Evolutionary conservation across 1,140 invertebrate genomes (phyloP).

Genomic region (Pogonomyrmex barbatus): DNA sequence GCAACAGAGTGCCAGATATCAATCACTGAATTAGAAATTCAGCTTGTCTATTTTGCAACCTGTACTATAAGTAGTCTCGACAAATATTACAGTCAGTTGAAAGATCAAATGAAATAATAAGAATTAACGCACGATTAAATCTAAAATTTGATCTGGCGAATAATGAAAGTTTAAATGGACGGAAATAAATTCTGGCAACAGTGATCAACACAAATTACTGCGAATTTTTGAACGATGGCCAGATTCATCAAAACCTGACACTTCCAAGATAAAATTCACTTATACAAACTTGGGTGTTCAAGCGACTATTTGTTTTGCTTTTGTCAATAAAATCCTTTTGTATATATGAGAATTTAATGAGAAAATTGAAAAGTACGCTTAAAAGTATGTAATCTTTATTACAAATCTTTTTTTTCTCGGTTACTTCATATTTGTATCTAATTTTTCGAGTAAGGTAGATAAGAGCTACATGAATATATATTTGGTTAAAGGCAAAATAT

Average conservation of each 20-base stretch:
- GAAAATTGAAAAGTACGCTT: conserved; percentile 16
- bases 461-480: conserved; percentile 35
- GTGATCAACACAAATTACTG: not conserved
- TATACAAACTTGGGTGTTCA: conserved; percentile 26
- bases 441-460: conserved; percentile 55
- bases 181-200: conserved; percentile 40
- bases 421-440: not conserved
- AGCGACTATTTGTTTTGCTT: conserved; percentile 53
- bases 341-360: not conserved
- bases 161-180: not conserved
- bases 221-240: conserved; percentile 49
- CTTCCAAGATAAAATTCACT: conserved; percentile 54
- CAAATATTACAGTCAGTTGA: not conserved
- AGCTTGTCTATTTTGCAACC: not conserved
- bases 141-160: not conserved
- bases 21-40: conserved; percentile 24
- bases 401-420: conserved; percentile 31
- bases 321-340: conserved; percentile 52
- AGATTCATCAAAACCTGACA: conserved; percentile 52
- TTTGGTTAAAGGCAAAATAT: conserved; percentile 59
- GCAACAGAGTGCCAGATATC: conserved; percentile 2
- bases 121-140: conserved; percentile 13
- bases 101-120: not conserved
- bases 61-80: conserved; percentile 4
- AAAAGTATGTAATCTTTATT: conserved; percentile 35